phyloP scores from a whole-genome alignment of 2,888 invertebrate species.

The Yponomeuta sedellus region DNA sequence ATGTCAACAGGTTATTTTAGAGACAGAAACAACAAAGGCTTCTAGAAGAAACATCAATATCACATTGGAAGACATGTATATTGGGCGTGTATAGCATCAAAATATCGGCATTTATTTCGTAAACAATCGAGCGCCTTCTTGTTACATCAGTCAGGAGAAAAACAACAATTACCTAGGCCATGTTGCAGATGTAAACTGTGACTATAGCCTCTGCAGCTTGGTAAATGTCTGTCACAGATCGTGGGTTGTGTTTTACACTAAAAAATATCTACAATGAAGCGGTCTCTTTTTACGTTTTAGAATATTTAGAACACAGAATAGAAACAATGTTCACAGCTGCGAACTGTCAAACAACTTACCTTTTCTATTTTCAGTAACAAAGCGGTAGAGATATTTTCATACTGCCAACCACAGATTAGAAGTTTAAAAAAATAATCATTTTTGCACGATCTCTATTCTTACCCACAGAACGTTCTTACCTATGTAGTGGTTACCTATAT shows the following conservation, averaged over 20 bases:
- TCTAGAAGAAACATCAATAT: not conserved
- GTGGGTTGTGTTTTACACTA: not conserved
- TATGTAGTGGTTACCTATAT: no score
- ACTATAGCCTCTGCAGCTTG: not conserved
- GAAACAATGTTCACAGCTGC: slow-evolving; percentile 65
- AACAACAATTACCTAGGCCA: slow-evolving; percentile 13
- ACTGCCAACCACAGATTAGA: not conserved
- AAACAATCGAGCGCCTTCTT: slow-evolving; percentile 6
- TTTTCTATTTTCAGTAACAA: not conserved
- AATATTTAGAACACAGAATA: slow-evolving; percentile 34
- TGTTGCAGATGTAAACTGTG: not conserved
- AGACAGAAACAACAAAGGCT: not conserved
- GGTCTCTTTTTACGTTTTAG: not conserved
- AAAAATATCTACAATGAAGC: not conserved
- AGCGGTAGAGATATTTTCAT: not conserved
- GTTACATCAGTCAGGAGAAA: not conserved
- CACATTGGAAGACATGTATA: not conserved
- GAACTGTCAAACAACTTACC: slow-evolving; percentile 51
- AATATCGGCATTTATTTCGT: slow-evolving; percentile 12
- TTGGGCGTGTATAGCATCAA: not conserved
- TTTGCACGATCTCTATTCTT: no score
- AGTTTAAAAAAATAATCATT: no score
- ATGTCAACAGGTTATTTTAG: slow-evolving; percentile 41
- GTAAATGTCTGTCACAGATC: not conserved
- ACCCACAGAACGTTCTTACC: no score